Conservation (phyloP, 2,113 vertebrate species). For the Centropus unirufus region DNA sequence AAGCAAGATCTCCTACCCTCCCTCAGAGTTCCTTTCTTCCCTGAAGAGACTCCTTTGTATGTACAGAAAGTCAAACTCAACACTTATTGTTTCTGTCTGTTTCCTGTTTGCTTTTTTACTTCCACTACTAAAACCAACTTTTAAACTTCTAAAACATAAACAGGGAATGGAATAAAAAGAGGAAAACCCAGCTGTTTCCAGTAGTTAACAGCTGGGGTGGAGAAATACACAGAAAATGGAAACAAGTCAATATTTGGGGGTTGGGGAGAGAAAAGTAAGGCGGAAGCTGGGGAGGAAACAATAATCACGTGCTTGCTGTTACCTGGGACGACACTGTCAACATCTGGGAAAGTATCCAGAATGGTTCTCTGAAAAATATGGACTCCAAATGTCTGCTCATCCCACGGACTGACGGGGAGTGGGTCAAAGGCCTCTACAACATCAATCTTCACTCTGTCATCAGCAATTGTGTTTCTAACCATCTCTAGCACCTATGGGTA, state of each 20-base stretch:
- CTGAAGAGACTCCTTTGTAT: constrained; percentile 45
- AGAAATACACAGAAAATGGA: constrained; percentile 31
- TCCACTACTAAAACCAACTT: constrained; percentile 49
- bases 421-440: constrained; percentile 85
- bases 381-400: constrained; percentile 84
- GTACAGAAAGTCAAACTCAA: constrained; percentile 28
- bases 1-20: constrained; percentile 37
- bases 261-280: not conserved
- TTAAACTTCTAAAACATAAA: constrained; percentile 41
- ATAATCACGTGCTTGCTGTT: constrained; percentile 41
- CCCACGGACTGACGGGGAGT: constrained; percentile 84
- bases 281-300: constrained; percentile 56
- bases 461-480: constrained; percentile 79
- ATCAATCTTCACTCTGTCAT: constrained; percentile 86
- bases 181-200: constrained; percentile 74
- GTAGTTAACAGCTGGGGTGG: constrained; percentile 68
- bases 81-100: constrained; percentile 73
- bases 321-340: constrained; percentile 87
- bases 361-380: constrained; percentile 89
- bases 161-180: constrained; percentile 4
- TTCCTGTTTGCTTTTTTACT: constrained; percentile 76
- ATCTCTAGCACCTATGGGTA: constrained; percentile 82
- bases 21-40: constrained; percentile 12
- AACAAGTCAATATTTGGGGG: not conserved
- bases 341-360: constrained; percentile 85